Base-by-base conservation (phyloP, 2,797 vertebrate species). In the Melanotaenia trifasciata region DNA sequence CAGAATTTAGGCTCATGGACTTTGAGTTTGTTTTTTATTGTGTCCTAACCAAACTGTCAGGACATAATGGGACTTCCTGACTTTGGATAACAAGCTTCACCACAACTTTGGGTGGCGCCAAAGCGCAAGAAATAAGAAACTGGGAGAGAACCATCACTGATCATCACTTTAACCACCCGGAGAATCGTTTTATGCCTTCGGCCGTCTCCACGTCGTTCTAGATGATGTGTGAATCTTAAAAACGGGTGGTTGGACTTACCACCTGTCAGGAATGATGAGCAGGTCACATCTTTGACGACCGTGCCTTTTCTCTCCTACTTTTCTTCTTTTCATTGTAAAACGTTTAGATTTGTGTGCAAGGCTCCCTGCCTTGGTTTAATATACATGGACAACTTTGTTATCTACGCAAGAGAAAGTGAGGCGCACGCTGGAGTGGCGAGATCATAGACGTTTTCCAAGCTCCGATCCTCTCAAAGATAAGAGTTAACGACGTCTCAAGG, bases 41-140 rank as follows among this genome's bases (percentile, higher is more conserved):
- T 30, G 28, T 30, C 28, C 28, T 30, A 30, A 30, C 28, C 28
- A 30, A 30, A 30, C 28, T 30, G 28, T 30, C 8, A 60, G 73
- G 11, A 54, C 12, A 20, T 24, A 13, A 2, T 53, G 75, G 69
- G 71, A 45, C 75, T 80, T 70, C 45, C 50, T 73, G 67, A 20
- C 11, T 79, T 51, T 35, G 63, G 69, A 43, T 60, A 38, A 35
- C 75, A 30, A 59, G 62, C 65, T 24, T 20, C 24, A 3, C n/a
- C 10, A n/a, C 50, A 83, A 79, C 91, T 88, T 89, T 80, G 84
- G 93, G 90, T 90, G 92, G 90, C 93, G 93, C 93, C 90, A 92
- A 80, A 91, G 88, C 63, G 79, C 88, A 90, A 84, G 78, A 61
- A 88, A 91, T 80, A 43, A 32, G n/a, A 30, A 14, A 28, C 28